These are phyloP conservation scores for Ephestia elutella DNA, from an alignment of 1,140 invertebrate genomes.

Conservation along the genomic window DNA sequence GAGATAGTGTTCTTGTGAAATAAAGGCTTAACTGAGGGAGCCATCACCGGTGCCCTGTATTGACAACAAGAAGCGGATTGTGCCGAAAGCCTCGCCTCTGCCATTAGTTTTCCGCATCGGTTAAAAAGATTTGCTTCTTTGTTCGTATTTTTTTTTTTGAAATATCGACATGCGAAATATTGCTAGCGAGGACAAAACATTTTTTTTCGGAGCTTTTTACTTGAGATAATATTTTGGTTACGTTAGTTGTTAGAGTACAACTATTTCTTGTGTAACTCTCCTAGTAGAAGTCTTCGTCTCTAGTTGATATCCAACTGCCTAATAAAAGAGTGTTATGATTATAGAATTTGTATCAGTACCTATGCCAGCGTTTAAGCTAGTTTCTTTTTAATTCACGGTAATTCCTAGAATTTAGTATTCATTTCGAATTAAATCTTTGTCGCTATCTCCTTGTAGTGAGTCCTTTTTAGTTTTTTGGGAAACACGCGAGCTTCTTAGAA, in stretches of 20 bases:
- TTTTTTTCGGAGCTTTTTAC: not conserved
- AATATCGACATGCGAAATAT: slow-evolving; percentile 66
- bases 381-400: too few species aligned
- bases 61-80: slow-evolving; percentile 74
- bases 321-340: too few species aligned
- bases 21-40: slow-evolving; percentile 69
- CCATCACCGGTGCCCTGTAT: slow-evolving; percentile 67
- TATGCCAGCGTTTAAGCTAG: too few species aligned
- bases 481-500: too few species aligned
- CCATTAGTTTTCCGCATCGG: slow-evolving; percentile 72
- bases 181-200: slow-evolving; percentile 45
- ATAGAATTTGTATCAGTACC: too few species aligned
- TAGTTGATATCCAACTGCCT: too few species aligned
- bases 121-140: slow-evolving; percentile 70
- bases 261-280: too few species aligned
- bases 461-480: too few species aligned
- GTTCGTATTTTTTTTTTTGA: slow-evolving; percentile 59
- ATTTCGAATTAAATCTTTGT: too few species aligned
- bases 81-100: slow-evolving; percentile 68
- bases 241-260: not conserved
- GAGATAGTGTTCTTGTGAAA: slow-evolving; percentile 68
- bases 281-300: too few species aligned
- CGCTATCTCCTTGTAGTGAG: too few species aligned
- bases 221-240: not conserved
- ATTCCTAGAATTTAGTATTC: too few species aligned